Conservation (phyloP, 2,113 vertebrate species). For the Tachycineta bicolor region DNA sequence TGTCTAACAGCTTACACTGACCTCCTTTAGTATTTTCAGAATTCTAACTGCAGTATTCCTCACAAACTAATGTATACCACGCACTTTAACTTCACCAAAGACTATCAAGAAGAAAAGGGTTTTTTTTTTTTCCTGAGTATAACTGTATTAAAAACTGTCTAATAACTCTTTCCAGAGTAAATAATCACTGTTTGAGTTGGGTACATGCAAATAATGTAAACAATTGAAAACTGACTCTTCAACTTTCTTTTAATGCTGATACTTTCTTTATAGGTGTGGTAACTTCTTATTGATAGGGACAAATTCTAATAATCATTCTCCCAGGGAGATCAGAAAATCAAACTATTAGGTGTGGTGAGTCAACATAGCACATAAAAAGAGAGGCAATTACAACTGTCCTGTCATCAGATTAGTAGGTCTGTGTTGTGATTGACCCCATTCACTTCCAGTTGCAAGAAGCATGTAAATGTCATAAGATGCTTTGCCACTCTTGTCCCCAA, state of each 20-base stretch:
- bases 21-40: neutral
- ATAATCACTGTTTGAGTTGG: neutral
- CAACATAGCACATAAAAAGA: neutral
- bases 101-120: neutral
- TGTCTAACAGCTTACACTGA: neutral
- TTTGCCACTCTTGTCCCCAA: neutral
- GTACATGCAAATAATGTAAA: neutral
- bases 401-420: neutral
- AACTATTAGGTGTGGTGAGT: neutral
- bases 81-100: neutral
- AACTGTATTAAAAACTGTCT: neutral
- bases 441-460: neutral
- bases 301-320: neutral
- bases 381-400: neutral
- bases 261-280: neutral
- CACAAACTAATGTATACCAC: neutral
- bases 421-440: neutral
- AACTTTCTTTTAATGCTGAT: neutral
- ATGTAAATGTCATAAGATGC: neutral
- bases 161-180: neutral
- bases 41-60: neutral
- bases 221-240: neutral
- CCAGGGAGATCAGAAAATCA: neutral
- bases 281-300: neutral
- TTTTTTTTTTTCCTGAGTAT: neutral